Evolutionary conservation across 2,888 invertebrate genomes (phyloP).

Genomic region (Perizoma flavofasciatum): DNA sequence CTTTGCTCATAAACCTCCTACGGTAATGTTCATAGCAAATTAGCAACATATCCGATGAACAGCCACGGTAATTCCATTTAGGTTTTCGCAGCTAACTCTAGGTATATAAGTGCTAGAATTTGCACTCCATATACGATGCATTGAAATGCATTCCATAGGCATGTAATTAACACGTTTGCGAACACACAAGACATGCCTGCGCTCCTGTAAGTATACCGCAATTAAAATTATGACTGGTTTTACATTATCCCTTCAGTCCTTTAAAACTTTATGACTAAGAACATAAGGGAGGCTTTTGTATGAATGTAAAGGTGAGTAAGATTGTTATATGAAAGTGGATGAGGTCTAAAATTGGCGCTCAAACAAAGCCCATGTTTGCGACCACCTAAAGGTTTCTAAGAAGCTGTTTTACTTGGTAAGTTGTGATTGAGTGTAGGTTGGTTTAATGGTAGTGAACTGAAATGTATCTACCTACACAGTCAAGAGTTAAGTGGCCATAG

Average conservation of each 20-base stretch:
- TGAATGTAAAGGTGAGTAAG: constrained; percentile 34
- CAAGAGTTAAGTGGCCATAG: constrained; percentile 17
- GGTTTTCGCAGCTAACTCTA: constrained; percentile 30
- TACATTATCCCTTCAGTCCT: constrained; percentile 7
- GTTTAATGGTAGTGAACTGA: constrained; percentile 15
- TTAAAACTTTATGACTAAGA: constrained; percentile 26
- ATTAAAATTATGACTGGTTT: constrained; percentile 63
- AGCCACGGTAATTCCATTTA: constrained; percentile 13
- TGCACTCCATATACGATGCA: constrained; percentile 68
- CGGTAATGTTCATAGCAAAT: constrained; percentile 18
- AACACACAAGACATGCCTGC: constrained; percentile 60
- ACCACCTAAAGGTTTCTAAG: constrained; percentile 77
- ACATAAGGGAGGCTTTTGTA: constrained; percentile 43
- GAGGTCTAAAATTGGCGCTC: constrained; percentile 71
- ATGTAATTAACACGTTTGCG: constrained; percentile 72
- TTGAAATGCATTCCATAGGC: constrained; percentile 60
- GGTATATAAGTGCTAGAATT: constrained; percentile 51
- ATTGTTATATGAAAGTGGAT: constrained; percentile 52
- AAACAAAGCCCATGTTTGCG: constrained; percentile 77
- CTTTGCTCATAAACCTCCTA: constrained; percentile 12
- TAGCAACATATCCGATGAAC: constrained; percentile 14
- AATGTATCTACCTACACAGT: constrained; percentile 23
- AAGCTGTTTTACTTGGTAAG: constrained; percentile 54
- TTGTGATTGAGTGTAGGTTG: constrained; percentile 30
- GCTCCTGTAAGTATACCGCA: constrained; percentile 57